phyloP scores from a whole-genome alignment of 2,888 invertebrate genomes.

The Caenorhabditis drosophilae region DNA sequence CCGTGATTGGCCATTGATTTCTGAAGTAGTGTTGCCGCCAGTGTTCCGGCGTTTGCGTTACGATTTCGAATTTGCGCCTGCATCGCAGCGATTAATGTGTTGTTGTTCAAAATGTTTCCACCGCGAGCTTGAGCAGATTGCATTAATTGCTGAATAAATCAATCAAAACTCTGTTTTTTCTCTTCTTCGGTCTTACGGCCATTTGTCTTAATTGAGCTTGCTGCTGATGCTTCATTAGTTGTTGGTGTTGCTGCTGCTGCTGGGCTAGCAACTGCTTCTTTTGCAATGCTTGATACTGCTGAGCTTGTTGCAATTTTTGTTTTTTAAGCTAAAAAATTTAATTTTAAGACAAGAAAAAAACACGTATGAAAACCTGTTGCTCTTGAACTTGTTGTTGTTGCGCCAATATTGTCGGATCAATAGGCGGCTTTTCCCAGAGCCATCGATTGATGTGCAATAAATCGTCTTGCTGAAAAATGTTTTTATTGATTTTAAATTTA shows the following conservation, averaged over 20 bases:
- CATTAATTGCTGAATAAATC: slow-evolving; percentile 13
- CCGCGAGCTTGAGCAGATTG: no score
- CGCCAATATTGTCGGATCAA: slow-evolving; percentile 60
- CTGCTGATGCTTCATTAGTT: slow-evolving; percentile 26
- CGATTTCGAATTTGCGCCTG: slow-evolving; percentile 15
- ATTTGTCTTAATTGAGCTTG: slow-evolving; percentile 27
- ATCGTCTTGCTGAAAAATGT: slow-evolving; percentile 50
- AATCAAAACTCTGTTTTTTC: no score
- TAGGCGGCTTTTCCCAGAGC: slow-evolving; percentile 65
- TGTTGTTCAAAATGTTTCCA: slow-evolving; percentile 8
- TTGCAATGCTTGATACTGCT: no score
- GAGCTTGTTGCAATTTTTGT: slow-evolving; percentile 4
- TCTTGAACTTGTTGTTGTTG: slow-evolving; percentile 2
- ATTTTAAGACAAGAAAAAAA: no score
- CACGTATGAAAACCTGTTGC: no score
- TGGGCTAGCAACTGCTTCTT: slow-evolving; percentile 14
- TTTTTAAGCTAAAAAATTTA: no score
- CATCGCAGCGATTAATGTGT: slow-evolving; percentile 13
- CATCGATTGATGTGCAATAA: slow-evolving; percentile 57
- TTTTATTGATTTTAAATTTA: no score
- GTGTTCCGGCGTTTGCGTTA: no score
- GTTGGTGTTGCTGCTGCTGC: slow-evolving; percentile 25
- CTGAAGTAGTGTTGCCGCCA: no score
- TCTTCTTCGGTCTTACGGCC: slow-evolving; percentile 7
- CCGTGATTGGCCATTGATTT: no score